These are phyloP conservation scores for Noctua janthe DNA, from an alignment of 2,888 invertebrate species.

Conservation along the genomic window DNA sequence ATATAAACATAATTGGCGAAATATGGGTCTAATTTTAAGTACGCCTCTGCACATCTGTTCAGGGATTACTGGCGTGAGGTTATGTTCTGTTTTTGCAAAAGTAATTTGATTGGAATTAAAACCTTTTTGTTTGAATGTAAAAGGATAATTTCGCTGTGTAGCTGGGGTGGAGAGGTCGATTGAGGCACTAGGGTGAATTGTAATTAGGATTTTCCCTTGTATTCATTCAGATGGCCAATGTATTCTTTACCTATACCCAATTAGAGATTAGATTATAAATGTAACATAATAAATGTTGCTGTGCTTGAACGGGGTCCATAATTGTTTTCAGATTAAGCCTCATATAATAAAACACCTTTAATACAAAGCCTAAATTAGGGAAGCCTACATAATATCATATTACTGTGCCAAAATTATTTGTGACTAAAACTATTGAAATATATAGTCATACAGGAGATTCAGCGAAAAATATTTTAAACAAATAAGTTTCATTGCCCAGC, in stretches of 20 bases:
- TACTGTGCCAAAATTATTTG: not conserved
- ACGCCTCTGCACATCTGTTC: not conserved
- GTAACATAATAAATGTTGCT: not conserved
- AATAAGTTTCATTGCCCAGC: not conserved
- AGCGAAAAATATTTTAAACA: not conserved
- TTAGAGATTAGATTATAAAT: not conserved
- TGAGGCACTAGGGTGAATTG: constrained; percentile 3
- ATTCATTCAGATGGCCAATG: not conserved
- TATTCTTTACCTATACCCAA: not conserved
- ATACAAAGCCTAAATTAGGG: not conserved
- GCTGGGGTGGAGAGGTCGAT: not conserved
- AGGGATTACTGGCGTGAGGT: not conserved
- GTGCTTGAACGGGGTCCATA: not conserved
- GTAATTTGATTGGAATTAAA: constrained; percentile 57
- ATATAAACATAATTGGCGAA: not conserved
- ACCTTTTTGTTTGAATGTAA: constrained; percentile 34
- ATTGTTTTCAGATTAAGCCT: not conserved
- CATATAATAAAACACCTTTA: not conserved
- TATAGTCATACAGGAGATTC: not conserved
- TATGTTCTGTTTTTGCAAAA: constrained; percentile 54
- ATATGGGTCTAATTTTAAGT: not conserved
- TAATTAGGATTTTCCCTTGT: constrained; percentile 16
- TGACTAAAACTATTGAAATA: not conserved
- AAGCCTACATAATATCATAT: not conserved
- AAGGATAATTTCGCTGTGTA: not conserved